Base-by-base conservation (phyloP, 2,797 vertebrate species). In the Acipenser oxyrinchus region DNA sequence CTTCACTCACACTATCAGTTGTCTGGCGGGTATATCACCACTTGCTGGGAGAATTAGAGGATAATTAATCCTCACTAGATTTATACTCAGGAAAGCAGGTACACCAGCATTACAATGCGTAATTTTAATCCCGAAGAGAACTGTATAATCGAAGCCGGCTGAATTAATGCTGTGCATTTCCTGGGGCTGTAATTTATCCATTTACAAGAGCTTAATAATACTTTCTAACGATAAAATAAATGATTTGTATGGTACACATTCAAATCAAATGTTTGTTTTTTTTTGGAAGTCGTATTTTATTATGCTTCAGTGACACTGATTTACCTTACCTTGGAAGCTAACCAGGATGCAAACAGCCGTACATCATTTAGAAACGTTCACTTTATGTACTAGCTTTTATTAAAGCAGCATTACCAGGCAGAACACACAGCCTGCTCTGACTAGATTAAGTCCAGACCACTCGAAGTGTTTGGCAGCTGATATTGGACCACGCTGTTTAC, bases 51-150 rank as follows among this genome's bases (percentile, higher is more conserved):
- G 72, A 78, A 55, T 63, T 64, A 77, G 70, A 70, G 63, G 66
- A 65, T 76, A 78, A 80, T 81, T 76, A 76, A 66, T 68, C 69
- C 57, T 68, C 23, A 5, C 9, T 58, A 58, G 6, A 13, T 58
- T 66, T 66, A 60, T 66, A 49, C 65, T 66, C 48, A 66, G 58
- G 65, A 60, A 57, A 60, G 65, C 65, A 66, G 51, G 49, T 12
- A 49, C 23, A n/a, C 18, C 8, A 18, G 37, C 3, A 48, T 66
- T 57, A 59, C 55, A 66, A 66, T 51, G 10, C 15, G 11, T 51
- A 6, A 48, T n/a, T 7, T 66, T 23, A 60, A 51, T 49, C 58
- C 65, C 13, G 5, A 59, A 51, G 51, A 55, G 59, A 7, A 13
- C 10, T 13, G 8, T 59, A 10, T 23, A 18, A 48, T 58, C 37